Base-by-base conservation (phyloP, 2,797 vertebrate species). In the Liparis tanakae region DNA sequence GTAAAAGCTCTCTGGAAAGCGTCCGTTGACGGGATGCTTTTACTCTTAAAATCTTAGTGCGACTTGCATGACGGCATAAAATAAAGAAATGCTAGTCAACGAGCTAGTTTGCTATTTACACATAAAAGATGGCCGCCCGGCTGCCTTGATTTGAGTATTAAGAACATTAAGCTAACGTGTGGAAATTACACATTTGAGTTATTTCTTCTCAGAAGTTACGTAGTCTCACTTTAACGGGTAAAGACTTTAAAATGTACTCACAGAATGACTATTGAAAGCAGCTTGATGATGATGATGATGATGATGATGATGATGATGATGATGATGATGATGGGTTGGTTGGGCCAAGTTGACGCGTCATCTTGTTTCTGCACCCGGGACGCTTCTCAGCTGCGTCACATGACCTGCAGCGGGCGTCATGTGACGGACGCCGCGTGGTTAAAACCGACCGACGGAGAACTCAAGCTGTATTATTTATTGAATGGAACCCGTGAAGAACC, bases 161-260 rank as follows among this genome's bases (percentile, higher is more conserved):
- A 50, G n/a, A 51, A 51, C 8, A 22, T 10, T 5, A 12, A 2
- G 53, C 20, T 37, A 64, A 56, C 33, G 25, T 37, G 37, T 59
- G 22, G 1, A 59, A 41, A 12, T 41, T 41, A 41, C 4, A 3
- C 10, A 41, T 12, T 41, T 41, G 7, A 10, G 10, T 46, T 22
- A 8, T 9, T 57, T 70, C n/a, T 44, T 39, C 64, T 61, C 48
- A 8, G 4, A 60, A 14, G 50, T 74, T 14, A 44, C 48, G 2
- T 53, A 22, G 39, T 61, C 48, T 46, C 57, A n/a, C 57, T 80
- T 73, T 74, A 78, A 64, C 22, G 62, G 39, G 63, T 10, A 5
- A 37, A 61, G 25, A 41, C 72, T 74, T 79, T 68, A 44, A 70
- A 79, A 66, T 58, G 53, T 36, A 33, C 48, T 72, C 37, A 7